These are phyloP conservation scores for Meganola albula DNA, from an alignment of 2,888 invertebrate genomes.

Conservation along the genomic window DNA sequence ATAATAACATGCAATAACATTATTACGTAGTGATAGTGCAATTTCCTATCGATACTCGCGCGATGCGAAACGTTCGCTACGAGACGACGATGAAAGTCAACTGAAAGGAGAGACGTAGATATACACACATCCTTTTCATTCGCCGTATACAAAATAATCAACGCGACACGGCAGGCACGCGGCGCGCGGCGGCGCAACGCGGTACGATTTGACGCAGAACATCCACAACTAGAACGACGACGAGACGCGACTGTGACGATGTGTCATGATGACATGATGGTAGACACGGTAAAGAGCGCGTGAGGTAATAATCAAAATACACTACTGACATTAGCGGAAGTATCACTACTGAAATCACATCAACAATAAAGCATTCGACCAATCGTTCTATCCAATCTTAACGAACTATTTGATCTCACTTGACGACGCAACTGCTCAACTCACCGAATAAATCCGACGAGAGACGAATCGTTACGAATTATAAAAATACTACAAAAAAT, in stretches of 20 bases:
- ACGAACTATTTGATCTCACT: conserved; percentile 60
- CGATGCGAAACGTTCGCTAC: conserved; percentile 76
- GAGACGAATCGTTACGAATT: conserved; percentile 49
- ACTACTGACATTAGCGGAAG: conserved; percentile 44
- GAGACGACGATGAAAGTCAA: conserved; percentile 77
- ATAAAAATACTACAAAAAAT: conserved; percentile 40
- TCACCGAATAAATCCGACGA: conserved; percentile 53
- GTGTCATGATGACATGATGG: too few relatives aligned
- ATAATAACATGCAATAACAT: conserved; percentile 54
- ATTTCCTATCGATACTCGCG: conserved; percentile 71
- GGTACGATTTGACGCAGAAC: conserved; percentile 35
- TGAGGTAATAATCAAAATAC: too few relatives aligned
- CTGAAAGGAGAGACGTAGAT: conserved; percentile 77
- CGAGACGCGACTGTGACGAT: conserved; percentile 20
- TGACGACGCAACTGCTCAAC: conserved; percentile 47
- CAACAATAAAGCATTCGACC: too few relatives aligned
- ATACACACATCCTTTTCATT: conserved; percentile 75
- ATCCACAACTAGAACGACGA: conserved; percentile 35
- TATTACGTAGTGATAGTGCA: conserved; percentile 74
- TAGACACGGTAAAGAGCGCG: conserved; percentile 37
- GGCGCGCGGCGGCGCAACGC: conserved; percentile 11
- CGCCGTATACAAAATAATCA: conserved; percentile 70
- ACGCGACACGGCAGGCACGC: too few relatives aligned
- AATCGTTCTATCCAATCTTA: conserved; percentile 44
- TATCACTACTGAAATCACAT: conserved; percentile 65